These are phyloP conservation scores for Aleiodes testaceus DNA, from an alignment of 2,888 invertebrate species.

Conservation along the genomic window DNA sequence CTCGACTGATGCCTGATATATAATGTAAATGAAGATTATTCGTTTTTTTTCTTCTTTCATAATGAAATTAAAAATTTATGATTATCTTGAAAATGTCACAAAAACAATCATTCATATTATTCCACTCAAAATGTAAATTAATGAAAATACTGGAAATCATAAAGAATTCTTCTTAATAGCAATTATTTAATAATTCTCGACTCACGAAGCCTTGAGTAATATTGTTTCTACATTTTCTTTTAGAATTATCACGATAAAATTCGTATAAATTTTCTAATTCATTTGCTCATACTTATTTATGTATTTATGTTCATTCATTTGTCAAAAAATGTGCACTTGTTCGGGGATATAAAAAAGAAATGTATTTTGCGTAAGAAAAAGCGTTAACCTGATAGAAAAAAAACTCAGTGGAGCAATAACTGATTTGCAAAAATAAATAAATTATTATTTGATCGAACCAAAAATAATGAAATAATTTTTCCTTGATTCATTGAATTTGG, in stretches of 20 bases:
- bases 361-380: background rate
- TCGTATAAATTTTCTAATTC: constrained; percentile 1
- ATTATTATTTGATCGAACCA: background rate
- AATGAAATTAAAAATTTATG: background rate
- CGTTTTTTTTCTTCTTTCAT: background rate
- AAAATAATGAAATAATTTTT: background rate
- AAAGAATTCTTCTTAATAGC: background rate
- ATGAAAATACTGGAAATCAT: background rate
- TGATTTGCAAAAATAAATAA: constrained; percentile 13
- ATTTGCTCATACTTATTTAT: background rate
- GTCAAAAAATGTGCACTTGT: constrained; percentile 3
- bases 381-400: background rate
- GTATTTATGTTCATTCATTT: background rate
- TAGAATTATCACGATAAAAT: constrained; percentile 13
- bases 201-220: too few species aligned
- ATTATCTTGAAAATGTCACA: too few species aligned
- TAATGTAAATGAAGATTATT: background rate
- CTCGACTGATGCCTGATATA: constrained; percentile 11
- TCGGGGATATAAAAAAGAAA: background rate
- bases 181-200: too few species aligned
- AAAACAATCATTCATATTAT: background rate
- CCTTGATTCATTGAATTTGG: constrained; percentile 41
- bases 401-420: background rate
- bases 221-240: background rate
- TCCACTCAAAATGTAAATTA: background rate